These are phyloP conservation scores for Empis livida DNA, from an alignment of 2,888 invertebrate species.

Conservation along the genomic window DNA sequence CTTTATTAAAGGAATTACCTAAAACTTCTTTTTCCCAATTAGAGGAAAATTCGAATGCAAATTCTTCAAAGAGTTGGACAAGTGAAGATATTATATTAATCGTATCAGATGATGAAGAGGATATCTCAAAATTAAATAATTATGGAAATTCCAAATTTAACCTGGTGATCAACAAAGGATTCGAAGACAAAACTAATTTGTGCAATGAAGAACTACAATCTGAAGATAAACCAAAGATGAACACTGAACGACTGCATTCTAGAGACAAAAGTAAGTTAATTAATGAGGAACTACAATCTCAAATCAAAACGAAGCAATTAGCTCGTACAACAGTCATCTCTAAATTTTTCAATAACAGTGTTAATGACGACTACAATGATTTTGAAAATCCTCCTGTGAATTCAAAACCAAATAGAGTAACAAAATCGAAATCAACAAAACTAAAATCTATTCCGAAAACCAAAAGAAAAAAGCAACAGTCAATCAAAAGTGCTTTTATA, in stretches of 20 bases:
- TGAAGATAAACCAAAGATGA: no score
- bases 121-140: neutral
- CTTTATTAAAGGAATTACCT: no score
- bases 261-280: no score
- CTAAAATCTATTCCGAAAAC: slow-evolving; percentile 7
- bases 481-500: slow-evolving; percentile 26
- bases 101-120: neutral
- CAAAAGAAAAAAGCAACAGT: slow-evolving; percentile 20
- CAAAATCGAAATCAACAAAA: slow-evolving; percentile 5
- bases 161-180: no score
- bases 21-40: neutral
- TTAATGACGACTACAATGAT: slow-evolving; percentile 10
- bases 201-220: no score
- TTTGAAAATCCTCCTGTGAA: slow-evolving; percentile 10
- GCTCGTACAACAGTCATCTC: neutral
- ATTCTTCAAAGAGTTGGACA: neutral
- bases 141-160: neutral
- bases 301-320: neutral
- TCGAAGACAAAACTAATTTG: no score
- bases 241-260: no score
- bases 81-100: neutral
- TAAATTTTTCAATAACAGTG: neutral
- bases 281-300: neutral
- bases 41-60: neutral
- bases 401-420: slow-evolving; percentile 16